phyloP scores from a whole-genome alignment of 2,888 invertebrate genomes.

The Acrocyrtus sp. region DNA sequence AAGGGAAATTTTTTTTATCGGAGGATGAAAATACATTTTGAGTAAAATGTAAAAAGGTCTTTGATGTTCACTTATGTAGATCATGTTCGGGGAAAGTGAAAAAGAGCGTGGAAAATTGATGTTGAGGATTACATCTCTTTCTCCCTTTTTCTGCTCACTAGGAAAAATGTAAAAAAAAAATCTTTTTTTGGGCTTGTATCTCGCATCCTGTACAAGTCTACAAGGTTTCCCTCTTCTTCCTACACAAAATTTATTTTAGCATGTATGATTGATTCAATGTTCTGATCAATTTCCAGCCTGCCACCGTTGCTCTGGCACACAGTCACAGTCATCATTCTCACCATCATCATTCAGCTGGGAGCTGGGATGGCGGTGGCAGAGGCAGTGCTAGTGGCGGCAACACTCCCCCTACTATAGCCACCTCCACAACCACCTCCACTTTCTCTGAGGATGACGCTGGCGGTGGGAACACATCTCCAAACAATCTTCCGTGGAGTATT shows the following conservation, averaged over 20 bases:
- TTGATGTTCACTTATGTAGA: slow-evolving; percentile 33
- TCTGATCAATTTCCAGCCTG: slow-evolving; percentile 49
- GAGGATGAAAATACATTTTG: slow-evolving; percentile 24
- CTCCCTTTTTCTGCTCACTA: too few species aligned
- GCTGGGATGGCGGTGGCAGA: too few species aligned
- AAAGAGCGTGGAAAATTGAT: slow-evolving; percentile 50
- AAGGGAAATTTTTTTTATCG: slow-evolving; percentile 41
- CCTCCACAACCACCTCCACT: not conserved
- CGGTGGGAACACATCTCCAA: not conserved
- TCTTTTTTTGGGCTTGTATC: too few species aligned
- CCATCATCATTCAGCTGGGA: slow-evolving; percentile 12
- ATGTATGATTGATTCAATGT: slow-evolving; percentile 36
- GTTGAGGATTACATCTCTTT: slow-evolving; percentile 38
- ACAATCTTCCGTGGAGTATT: slow-evolving; percentile 17
- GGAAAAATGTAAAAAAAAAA: too few species aligned
- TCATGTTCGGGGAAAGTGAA: slow-evolving; percentile 44
- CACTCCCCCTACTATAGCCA: slow-evolving; percentile 8
- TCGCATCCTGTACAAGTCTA: too few species aligned
- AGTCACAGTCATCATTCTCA: slow-evolving; percentile 29
- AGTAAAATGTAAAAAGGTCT: slow-evolving; percentile 16
- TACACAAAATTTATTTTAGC: too few species aligned
- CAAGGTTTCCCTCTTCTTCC: not conserved
- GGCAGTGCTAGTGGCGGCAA: not conserved
- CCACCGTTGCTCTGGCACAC: slow-evolving; percentile 20
- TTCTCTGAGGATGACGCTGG: not conserved